Evolutionary conservation across 2,888 invertebrate genomes (phyloP), one percentile per base, ranked within the genome.

Genomic region (Cacoxenus indagator): DNA sequence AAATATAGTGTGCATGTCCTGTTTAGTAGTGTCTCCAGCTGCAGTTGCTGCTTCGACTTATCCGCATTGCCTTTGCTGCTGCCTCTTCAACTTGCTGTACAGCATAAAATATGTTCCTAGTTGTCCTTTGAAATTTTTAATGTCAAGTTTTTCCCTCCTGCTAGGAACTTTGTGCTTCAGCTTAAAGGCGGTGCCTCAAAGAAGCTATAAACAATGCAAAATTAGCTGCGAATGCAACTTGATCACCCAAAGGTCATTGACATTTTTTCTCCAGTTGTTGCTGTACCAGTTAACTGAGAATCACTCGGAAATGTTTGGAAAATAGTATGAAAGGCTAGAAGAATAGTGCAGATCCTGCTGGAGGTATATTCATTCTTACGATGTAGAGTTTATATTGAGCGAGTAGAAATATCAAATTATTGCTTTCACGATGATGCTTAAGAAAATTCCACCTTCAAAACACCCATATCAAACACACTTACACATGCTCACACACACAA

Each of bases 51-150:
- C 19, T 51, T 9, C 19, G n/a, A 19, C 22, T 19, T n/a, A 8
- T 19, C 22, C 8, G 51, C 8, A 22, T 43, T 43, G 45, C 45
- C 11, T 22, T 14, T 22, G 11, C 1, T 14, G 14, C 27, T 11
- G 24, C 1, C 22, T 1, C 51, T 6, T 5, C 51, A 5, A 6
- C 54, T 55, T 55, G 26, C 22, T 11, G 6, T 55, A 1, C 14
- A 19, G 54, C 24, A 31, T 59, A 59, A 29, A 59, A 29, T 59
- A 59, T 29, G 31, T 27, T 29, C n/a, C 59, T 17, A 31, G 31
- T 59, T 59, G 59, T 37, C 31, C 14, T 31, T 59, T 59, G 59
- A 19, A 31, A 31, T 59, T 59, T 59, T 51, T 37, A 51, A 22
- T 22, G 8, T 51, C 11, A 51, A 51, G 5, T 51, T 51, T 9